phyloP scores from a whole-genome alignment of 1,140 invertebrate species.

The Tetramorium simillimum region DNA sequence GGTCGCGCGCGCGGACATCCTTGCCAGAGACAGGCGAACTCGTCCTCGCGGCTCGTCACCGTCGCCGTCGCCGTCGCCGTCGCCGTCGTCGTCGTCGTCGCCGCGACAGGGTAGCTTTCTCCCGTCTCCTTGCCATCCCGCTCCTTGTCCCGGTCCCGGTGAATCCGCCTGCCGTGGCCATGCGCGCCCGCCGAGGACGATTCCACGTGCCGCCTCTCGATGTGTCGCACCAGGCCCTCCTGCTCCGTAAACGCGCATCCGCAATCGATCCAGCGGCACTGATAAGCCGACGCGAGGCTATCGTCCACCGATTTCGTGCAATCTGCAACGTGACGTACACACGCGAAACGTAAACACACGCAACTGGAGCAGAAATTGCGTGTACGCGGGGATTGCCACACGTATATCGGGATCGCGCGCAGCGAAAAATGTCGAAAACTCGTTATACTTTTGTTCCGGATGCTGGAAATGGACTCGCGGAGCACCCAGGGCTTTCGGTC shows the following conservation, averaged over 20 bases:
- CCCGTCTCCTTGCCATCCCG: slow-evolving; percentile 54
- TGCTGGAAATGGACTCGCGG: background rate
- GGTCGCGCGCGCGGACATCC: slow-evolving; percentile 94
- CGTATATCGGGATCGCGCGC: background rate
- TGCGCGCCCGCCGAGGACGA: slow-evolving; percentile 77
- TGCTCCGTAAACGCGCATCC: slow-evolving; percentile 92
- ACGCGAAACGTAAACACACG: slow-evolving; percentile 13
- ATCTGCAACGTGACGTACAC: slow-evolving; percentile 63
- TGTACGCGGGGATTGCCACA: background rate
- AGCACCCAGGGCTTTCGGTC: background rate
- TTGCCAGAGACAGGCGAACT: slow-evolving; percentile 97
- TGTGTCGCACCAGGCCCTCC: slow-evolving; percentile 93
- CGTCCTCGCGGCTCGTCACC: slow-evolving; percentile 86
- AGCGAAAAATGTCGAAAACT: background rate
- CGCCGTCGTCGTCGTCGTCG: background rate
- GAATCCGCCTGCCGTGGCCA: slow-evolving; percentile 75
- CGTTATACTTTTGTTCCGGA: background rate
- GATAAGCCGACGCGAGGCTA: slow-evolving; percentile 76
- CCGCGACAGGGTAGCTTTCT: background rate
- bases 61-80: background rate
- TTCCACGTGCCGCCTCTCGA: slow-evolving; percentile 96
- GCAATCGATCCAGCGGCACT: slow-evolving; percentile 95
- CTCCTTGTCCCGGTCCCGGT: slow-evolving; percentile 77
- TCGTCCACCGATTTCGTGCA: slow-evolving; percentile 70
- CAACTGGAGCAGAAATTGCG: slow-evolving; percentile 30